Evolutionary conservation across 1,140 invertebrate genomes (phyloP), one percentile per base, ranked within the genome.

Genomic region (Tetramorium parvispinum): DNA sequence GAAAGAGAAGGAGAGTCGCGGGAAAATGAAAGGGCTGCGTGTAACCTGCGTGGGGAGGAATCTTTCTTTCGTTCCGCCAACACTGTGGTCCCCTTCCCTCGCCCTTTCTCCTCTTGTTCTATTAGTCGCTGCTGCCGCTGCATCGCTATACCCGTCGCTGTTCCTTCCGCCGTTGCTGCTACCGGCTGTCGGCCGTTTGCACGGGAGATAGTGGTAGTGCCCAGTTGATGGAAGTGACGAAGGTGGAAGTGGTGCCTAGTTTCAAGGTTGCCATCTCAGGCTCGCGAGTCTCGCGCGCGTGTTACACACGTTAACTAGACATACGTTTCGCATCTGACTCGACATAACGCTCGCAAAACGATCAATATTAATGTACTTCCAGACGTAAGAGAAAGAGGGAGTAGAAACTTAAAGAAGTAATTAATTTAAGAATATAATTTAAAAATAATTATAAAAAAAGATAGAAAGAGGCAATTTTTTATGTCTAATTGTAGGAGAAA

Each of bases 251-350:
- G 87, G 85, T 91, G 81, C 76, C 70, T 77, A 85, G 86, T 89
- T 92, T 92, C 92, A 92, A 92, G 92, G 92, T 92, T 91, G 78
- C 70, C 65, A 51, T 24, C 32, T 89, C 85, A 53, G 59, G 3
- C 32, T 79, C 57, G 57, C 66, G 43, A 85, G 75, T 8, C 13
- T 89, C 73, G 78, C 85, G 18, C 46, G 81, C 27, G 32, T 11
- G 13, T 65, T 46, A 32, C 63, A 51, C 75, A 16, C 76, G 27
- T 49, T 68, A 43, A 83, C 37, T 82, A 86, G 49, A 40, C 51
- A 51, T 32, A 40, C 57, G 24, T 13, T n/a, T 79, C 63, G 40
- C 57, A 4, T 43, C 37, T 65, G 18, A 63, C 18, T 73, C 24
- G 68, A 13, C 18, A 4, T 43, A 18, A 66, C 37, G 1, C 27